Evolutionary conservation across 2,113 vertebrate genomes (phyloP).

Genomic region (Chionis minor): DNA sequence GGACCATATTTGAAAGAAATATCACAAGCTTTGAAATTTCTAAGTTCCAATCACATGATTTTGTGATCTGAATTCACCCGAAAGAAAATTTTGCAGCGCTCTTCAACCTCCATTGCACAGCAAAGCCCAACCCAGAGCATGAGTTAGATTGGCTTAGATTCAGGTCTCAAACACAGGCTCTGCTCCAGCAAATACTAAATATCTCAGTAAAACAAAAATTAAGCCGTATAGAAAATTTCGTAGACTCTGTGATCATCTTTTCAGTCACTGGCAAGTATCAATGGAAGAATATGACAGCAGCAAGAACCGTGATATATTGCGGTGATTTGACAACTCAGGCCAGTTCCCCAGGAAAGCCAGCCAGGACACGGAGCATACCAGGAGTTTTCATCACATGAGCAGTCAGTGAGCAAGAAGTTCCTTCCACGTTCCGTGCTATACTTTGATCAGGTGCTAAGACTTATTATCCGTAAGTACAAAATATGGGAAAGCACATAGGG

Average conservation of each 20-base stretch:
- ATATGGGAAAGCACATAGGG: background rate
- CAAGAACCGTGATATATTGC: fast-evolving
- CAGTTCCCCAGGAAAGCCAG: background rate
- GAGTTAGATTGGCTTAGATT: background rate
- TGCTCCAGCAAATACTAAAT: background rate
- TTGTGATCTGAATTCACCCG: background rate
- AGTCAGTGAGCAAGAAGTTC: background rate
- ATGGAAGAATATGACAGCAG: fast-evolving
- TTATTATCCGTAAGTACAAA: background rate
- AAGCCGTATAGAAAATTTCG: background rate
- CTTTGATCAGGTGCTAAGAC: background rate
- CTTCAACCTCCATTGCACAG: background rate
- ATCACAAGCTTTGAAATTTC: background rate
- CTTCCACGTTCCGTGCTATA: background rate
- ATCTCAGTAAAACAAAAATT: background rate
- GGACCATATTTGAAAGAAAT: background rate
- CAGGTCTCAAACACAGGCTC: background rate
- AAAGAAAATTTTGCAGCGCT: background rate
- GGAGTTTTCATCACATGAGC: fast-evolving
- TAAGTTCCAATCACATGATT: background rate
- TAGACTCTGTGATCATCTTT: background rate
- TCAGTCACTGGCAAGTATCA: background rate
- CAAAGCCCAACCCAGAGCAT: background rate
- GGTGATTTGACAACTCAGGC: background rate
- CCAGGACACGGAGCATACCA: background rate